These are phyloP conservation scores for Lampropteryx suffumata DNA, from an alignment of 2,888 invertebrate genomes.

Conservation along the genomic window DNA sequence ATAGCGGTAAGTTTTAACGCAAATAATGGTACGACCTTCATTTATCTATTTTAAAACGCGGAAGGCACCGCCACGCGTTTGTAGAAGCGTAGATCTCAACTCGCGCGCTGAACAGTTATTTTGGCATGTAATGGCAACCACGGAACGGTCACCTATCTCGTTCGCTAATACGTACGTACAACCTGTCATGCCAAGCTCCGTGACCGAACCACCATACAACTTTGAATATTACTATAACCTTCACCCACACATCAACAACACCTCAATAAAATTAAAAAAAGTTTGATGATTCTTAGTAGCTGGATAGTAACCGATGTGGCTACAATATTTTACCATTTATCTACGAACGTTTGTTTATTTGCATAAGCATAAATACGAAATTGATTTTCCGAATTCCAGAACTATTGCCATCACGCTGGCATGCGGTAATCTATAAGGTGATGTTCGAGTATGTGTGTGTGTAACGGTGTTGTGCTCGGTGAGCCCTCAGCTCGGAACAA, in stretches of 20 bases:
- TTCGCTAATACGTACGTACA: too few species aligned
- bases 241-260: constrained; percentile 34
- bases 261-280: constrained; percentile 26
- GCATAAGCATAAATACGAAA: constrained; percentile 6
- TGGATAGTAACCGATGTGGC: constrained; percentile 31
- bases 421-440: not conserved
- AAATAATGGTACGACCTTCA: constrained; percentile 74
- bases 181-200: constrained; percentile 38
- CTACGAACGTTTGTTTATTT: constrained; percentile 10
- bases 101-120: constrained; percentile 66
- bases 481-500: not conserved
- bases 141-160: too few species aligned
- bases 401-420: not conserved
- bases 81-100: constrained; percentile 62
- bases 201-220: too few species aligned
- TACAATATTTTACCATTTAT: constrained; percentile 10
- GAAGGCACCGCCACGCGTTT: constrained; percentile 60
- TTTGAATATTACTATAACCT: constrained; percentile 51
- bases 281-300: constrained; percentile 24
- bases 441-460: not conserved
- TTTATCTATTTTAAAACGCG: constrained; percentile 77
- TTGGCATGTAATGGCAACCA: constrained; percentile 39
- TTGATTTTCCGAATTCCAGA: not conserved
- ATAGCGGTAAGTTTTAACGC: constrained; percentile 53
- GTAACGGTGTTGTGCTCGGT: constrained; percentile 2